Percentiles rank a stretch among this genome's conserved stretches.
Evolutionary conservation across 2,113 vertebrate genomes (phyloP).

Genomic region (Mystacornis crossleyi): DNA sequence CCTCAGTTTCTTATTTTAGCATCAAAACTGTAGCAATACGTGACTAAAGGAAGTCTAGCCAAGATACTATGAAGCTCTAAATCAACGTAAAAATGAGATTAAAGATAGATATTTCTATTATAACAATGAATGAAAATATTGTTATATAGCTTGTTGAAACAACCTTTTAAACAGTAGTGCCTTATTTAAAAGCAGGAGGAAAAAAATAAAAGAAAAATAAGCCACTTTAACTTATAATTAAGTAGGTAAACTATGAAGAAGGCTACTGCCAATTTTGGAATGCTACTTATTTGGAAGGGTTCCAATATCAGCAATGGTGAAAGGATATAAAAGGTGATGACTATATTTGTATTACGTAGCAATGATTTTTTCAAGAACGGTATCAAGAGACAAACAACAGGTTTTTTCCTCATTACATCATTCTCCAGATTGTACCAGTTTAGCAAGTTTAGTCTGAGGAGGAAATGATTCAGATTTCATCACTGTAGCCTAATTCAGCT

Average conservation of each 20-base stretch:
- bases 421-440: conserved; percentile 51
- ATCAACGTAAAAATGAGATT: conserved; percentile 21
- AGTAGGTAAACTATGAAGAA: background rate
- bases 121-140: conserved; percentile 8
- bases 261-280: background rate
- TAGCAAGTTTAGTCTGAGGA: conserved; percentile 46
- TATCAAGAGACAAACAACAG: conserved; percentile 54
- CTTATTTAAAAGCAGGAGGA: background rate
- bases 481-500: conserved; percentile 56
- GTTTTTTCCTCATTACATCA: conserved; percentile 65
- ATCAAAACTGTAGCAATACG: conserved; percentile 43
- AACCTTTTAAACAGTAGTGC: background rate
- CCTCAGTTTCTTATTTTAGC: conserved; percentile 69
- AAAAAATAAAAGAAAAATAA: background rate
- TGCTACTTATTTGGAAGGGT: conserved; percentile 42
- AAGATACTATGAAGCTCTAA: conserved; percentile 20
- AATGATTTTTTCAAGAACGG: conserved; percentile 30
- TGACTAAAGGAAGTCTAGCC: conserved; percentile 48
- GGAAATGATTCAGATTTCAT: conserved; percentile 60
- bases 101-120: background rate
- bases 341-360: conserved; percentile 30
- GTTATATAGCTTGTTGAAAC: background rate
- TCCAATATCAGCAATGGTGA: conserved; percentile 48
- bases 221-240: conserved; percentile 33
- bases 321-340: conserved; percentile 50